Evolutionary conservation across 2,113 vertebrate genomes (phyloP), one percentile per base, ranked within the genome.

Genomic region (Hydrolagus affinis): DNA sequence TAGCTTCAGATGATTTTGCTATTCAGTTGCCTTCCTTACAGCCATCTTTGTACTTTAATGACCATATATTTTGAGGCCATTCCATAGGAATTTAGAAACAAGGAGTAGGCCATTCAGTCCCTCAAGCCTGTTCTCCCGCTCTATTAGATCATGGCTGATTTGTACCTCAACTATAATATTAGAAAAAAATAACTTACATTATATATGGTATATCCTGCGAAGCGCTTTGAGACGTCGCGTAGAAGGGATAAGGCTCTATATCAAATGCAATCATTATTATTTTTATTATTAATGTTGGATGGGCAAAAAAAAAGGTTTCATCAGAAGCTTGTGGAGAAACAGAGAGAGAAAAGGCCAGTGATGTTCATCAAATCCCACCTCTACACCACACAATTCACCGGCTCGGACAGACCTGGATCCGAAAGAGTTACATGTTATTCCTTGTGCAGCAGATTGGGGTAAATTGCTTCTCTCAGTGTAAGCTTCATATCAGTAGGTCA

Each of bases 381-480:
- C 21, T 23, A 23, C 2, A 60, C 14, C 17, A 59, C 4, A 1
- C 59, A 10, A 23, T 57, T 60, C 75, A 23, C 59, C 23, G 56
- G 25, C 9, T 60, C 10, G 8, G 11, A 1, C 75, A 78, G 17
- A 44, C 30, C 11, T 44, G 19, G 32, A 19, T 75, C 30, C 11
- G 73, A 75, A 75, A 75, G 32, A 56, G 32, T 56, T 56, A 75
- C 32, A 21, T 32, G 28, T 75, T 78, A 57, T 77, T 59, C 25
- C 75, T 78, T 78, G 75, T 76, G 74, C 7, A 59, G 11, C 25
- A 21, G 73, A 60, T 78, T 60, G 57, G 23, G n/a, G 75, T 60
- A 78, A 78, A 60, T 60, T 78, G 75, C 57, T 59, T 59, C 75
- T 56, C 75, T 60, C 57, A 25, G 21, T 60, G 8, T 21, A 78